Conservation (phyloP, 2,888 invertebrate genomes). For the Chloroclysta siterata region DNA sequence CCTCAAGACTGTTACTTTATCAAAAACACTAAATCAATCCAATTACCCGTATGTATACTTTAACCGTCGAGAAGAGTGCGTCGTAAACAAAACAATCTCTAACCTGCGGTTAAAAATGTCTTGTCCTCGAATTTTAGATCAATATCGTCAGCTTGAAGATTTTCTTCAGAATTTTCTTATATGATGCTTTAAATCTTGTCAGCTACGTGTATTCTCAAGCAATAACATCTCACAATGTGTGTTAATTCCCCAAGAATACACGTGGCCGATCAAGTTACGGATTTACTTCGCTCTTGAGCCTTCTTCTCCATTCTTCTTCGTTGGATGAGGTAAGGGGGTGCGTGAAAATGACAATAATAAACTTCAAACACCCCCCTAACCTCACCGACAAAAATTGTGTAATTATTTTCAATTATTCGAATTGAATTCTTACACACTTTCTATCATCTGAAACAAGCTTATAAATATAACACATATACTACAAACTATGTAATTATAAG, state of each 20-base stretch:
- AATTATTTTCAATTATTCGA: constrained; percentile 25
- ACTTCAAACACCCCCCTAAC: constrained; percentile 21
- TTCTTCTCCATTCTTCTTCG: constrained; percentile 26
- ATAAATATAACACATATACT: background rate
- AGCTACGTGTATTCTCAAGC: constrained; percentile 99
- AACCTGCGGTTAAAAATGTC: constrained; percentile 6
- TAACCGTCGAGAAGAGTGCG: constrained; percentile 16
- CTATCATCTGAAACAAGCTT: constrained; percentile 25
- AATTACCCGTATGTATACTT: background rate
- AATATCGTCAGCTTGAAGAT: constrained; percentile 5
- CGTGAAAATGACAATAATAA: constrained; percentile 5
- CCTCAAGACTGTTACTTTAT: background rate
- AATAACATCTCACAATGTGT: constrained; percentile 98
- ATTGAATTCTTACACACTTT: constrained; percentile 33
- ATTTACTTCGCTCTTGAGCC: constrained; percentile 46
- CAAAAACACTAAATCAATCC: background rate
- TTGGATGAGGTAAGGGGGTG: constrained; percentile 23
- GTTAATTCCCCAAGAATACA: constrained; percentile 99
- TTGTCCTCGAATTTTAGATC: constrained; percentile 22
- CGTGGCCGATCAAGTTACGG: constrained; percentile 93
- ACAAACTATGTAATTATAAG: background rate
- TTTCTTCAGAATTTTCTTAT: constrained; percentile 10
- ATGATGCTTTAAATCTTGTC: constrained; percentile 86
- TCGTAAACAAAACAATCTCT: constrained; percentile 19
- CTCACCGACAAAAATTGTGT: constrained; percentile 33